phyloP scores from a whole-genome alignment of 2,888 invertebrate species.

The Campoplex nolae region DNA sequence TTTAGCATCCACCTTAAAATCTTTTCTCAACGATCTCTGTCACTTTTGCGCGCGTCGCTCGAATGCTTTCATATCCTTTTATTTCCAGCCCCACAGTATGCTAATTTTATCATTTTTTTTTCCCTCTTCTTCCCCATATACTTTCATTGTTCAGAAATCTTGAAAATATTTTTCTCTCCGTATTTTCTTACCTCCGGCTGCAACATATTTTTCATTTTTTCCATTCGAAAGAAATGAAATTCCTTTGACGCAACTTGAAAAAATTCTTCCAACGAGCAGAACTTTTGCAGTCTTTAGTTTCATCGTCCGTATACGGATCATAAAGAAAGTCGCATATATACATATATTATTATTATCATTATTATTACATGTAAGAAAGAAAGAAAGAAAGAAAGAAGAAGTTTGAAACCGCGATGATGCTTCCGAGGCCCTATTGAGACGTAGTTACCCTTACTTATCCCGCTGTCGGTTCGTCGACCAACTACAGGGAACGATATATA shows the following conservation, averaged over 20 bases:
- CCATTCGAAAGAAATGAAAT: not conserved
- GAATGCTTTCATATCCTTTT: not conserved
- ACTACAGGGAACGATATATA: constrained; percentile 64
- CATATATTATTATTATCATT: constrained; percentile 11
- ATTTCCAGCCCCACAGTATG: not conserved
- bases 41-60: not conserved
- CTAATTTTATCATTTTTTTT: not conserved
- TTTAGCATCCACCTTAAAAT: not conserved
- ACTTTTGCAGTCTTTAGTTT: constrained; percentile 6
- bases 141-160: not conserved
- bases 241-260: not conserved
- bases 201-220: no score
- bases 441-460: constrained; percentile 78
- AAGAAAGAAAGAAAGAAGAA: constrained; percentile 43
- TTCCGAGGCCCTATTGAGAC: constrained; percentile 75
- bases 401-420: constrained; percentile 61
- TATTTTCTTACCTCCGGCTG: not conserved
- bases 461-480: constrained; percentile 69
- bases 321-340: constrained; percentile 12
- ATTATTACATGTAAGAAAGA: constrained; percentile 13
- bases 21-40: constrained; percentile 7
- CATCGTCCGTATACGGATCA: constrained; percentile 11
- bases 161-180: not conserved
- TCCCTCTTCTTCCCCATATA: no score
- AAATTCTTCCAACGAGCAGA: not conserved